Percentiles rank a stretch among this genome's conserved stretches.
Evolutionary conservation across 2,797 vertebrate species (phyloP).

Genomic region (Aulostomus chinensis): DNA sequence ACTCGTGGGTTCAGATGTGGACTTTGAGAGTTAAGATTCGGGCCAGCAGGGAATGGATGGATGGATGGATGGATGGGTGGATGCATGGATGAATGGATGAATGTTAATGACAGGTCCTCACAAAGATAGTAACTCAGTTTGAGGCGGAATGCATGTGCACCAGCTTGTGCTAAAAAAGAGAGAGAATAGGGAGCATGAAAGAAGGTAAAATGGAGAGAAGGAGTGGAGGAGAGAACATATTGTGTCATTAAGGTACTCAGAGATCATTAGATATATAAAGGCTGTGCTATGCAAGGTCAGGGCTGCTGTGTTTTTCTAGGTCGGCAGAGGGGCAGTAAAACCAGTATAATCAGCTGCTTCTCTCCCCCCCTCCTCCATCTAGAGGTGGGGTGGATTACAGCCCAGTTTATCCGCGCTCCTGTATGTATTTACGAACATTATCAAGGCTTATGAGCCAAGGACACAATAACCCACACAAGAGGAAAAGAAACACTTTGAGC

Average conservation of each 20-base stretch:
- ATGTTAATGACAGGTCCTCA: too few species aligned
- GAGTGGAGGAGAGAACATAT: conserved; percentile 64
- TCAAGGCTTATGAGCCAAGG: conserved; percentile 70
- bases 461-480: conserved; percentile 58
- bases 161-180: conserved; percentile 50
- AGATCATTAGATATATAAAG: conserved; percentile 83
- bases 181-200: conserved; percentile 49
- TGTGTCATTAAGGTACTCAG: conserved; percentile 80
- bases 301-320: conserved; percentile 74
- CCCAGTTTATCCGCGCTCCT: conserved; percentile 57
- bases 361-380: conserved; percentile 41
- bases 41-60: too few species aligned
- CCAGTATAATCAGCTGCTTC: conserved; percentile 70
- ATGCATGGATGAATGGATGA: too few species aligned
- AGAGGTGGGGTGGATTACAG: conserved; percentile 63
- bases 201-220: conserved; percentile 57
- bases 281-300: conserved; percentile 79
- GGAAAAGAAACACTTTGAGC: conserved; percentile 54
- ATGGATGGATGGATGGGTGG: too few species aligned
- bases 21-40: too few species aligned
- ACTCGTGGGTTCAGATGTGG: too few species aligned
- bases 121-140: too few species aligned
- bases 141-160: conserved; percentile 28
- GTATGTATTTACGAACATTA: conserved; percentile 71
- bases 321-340: conserved; percentile 70